phyloP scores from a whole-genome alignment of 2,113 vertebrate species.

The Nerophis lumbriciformis region DNA sequence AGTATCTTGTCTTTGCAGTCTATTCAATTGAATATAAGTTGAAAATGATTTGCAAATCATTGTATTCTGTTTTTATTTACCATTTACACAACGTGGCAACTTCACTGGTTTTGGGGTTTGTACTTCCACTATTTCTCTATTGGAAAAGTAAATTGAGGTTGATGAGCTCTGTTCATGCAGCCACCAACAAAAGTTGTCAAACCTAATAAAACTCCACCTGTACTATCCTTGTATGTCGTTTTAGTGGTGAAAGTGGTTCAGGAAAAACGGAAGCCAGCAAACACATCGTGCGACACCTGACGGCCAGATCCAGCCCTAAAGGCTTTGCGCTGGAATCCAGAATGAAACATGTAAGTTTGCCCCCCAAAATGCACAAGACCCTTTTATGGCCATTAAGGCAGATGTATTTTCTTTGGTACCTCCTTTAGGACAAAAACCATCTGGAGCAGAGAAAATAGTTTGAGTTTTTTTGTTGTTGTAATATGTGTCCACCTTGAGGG shows the following conservation, averaged over 20 bases:
- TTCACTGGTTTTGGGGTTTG: too few species aligned
- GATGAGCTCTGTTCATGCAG: too few species aligned
- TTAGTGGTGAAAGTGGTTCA: conserved; percentile 91
- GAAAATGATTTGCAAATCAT: too few species aligned
- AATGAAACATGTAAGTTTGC: conserved; percentile 83
- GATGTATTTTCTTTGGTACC: neutral
- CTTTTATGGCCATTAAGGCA: neutral
- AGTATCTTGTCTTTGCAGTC: too few species aligned
- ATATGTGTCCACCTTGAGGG: too few species aligned
- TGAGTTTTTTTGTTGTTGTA: too few species aligned
- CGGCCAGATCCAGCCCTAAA: conserved; percentile 73
- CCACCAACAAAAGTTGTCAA: neutral
- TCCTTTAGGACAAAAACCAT: neutral
- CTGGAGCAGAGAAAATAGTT: conserved; percentile 2
- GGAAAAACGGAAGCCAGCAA: conserved; percentile 89
- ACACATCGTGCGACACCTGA: conserved; percentile 85
- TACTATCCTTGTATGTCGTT: conserved; percentile 20
- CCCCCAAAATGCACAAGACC: too few species aligned
- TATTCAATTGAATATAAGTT: too few species aligned
- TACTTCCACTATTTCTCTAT: too few species aligned
- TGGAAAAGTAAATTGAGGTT: too few species aligned
- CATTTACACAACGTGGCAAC: too few species aligned
- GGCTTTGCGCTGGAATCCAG: conserved; percentile 75
- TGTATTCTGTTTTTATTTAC: too few species aligned
- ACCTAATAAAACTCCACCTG: neutral